These are phyloP conservation scores for Mastomys natalensis DNA, from an alignment of 2,113 vertebrate species.

Conservation along the genomic window DNA sequence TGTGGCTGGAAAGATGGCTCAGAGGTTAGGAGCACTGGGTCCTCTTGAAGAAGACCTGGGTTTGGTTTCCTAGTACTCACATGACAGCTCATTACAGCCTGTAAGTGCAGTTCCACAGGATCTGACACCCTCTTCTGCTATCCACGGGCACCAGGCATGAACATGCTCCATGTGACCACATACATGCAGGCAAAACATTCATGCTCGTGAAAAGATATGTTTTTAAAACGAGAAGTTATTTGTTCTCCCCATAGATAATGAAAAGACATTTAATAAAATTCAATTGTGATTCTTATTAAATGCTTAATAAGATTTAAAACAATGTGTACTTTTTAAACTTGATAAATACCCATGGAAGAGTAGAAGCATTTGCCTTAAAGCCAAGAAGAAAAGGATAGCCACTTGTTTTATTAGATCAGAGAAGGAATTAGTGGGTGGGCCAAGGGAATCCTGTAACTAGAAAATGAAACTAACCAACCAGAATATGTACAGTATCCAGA, in stretches of 20 bases:
- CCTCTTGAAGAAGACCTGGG: no score
- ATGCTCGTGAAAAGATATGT: not conserved
- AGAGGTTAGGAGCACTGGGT: not conserved
- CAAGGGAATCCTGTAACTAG: not conserved
- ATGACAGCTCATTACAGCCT: no score
- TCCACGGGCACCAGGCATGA: not conserved
- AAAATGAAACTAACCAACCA: not conserved
- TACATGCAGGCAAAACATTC: no score
- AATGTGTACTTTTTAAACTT: not conserved
- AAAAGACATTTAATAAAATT: conserved; percentile 16
- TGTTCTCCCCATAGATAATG: not conserved
- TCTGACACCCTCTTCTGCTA: not conserved
- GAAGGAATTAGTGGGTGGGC: not conserved
- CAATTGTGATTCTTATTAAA: not conserved
- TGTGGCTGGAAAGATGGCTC: not conserved
- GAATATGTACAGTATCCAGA: not conserved
- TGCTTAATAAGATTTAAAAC: not conserved
- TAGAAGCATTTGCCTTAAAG: not conserved
- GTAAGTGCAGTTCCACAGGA: not conserved
- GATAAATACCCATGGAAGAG: not conserved
- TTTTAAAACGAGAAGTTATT: not conserved
- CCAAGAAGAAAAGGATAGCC: not conserved
- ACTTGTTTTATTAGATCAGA: not conserved
- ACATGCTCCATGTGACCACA: not conserved
- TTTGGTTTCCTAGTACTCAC: not conserved